These are phyloP conservation scores for Coluber constrictor DNA, from an alignment of 2,797 vertebrate genomes.

Conservation along the genomic window DNA sequence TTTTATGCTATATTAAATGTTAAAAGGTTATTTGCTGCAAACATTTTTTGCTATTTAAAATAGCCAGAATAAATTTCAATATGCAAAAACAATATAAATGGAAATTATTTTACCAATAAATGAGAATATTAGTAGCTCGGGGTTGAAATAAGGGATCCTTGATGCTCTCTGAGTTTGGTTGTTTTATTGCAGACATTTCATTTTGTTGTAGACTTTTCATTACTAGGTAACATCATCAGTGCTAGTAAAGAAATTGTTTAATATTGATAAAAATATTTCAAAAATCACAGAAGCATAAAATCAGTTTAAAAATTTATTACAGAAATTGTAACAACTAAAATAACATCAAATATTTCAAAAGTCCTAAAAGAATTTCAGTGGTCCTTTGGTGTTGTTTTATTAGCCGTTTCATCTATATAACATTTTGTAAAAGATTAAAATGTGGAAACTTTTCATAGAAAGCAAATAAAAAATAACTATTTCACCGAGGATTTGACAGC, in stretches of 20 bases:
- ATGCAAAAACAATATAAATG: not conserved
- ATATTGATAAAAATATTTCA: not conserved
- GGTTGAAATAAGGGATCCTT: not conserved
- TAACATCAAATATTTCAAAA: constrained; percentile 1
- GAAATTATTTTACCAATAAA: not conserved
- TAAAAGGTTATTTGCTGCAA: not conserved
- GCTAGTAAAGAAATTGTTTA: not conserved
- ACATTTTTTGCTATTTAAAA: not conserved
- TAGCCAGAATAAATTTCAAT: not conserved
- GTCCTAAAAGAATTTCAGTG: not conserved
- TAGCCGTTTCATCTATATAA: not conserved
- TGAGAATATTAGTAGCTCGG: not conserved
- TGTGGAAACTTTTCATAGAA: not conserved
- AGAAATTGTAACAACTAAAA: not conserved
- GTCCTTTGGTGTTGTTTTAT: not conserved
- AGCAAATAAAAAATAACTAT: not conserved
- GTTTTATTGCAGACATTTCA: not conserved
- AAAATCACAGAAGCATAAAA: not conserved
- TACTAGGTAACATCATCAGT: not conserved
- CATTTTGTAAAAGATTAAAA: not conserved
- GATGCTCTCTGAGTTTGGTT: not conserved
- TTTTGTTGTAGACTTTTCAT: not conserved
- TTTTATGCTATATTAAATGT: not conserved
- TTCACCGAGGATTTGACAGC: not conserved
- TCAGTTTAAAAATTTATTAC: constrained; percentile 18